A percentile compares a stretch with the other conserved stretches of the same genome.
phyloP scores from a whole-genome alignment of 2,113 vertebrate genomes.

The Eudyptes chrysolophus region DNA sequence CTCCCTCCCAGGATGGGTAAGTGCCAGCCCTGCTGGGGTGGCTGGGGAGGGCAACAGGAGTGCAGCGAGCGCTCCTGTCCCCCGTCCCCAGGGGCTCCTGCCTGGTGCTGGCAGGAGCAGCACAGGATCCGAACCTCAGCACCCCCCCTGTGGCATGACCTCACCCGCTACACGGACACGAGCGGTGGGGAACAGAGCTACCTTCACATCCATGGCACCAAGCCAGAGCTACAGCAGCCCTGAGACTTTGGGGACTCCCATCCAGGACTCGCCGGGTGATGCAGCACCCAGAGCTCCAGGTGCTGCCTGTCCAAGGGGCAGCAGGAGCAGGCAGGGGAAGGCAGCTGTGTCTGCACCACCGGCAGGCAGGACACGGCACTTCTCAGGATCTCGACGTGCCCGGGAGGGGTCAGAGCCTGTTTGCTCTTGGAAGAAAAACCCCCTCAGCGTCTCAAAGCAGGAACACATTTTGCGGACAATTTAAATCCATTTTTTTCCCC shows the following conservation, averaged over 20 bases:
- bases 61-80: background rate
- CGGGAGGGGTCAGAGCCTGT: background rate
- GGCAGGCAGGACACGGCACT: background rate
- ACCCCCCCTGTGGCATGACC: accelerated
- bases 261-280: accelerated
- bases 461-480: background rate
- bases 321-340: background rate
- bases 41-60: background rate
- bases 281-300: background rate
- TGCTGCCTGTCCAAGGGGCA: background rate
- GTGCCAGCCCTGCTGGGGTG: background rate
- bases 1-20: background rate
- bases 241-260: background rate
- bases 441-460: background rate
- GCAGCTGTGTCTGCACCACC: background rate
- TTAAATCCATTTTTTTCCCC: background rate
- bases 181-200: background rate
- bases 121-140: background rate
- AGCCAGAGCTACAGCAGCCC: background rate
- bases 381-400: background rate
- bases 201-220: background rate
- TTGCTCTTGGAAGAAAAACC: background rate
- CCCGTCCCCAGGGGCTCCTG: background rate
- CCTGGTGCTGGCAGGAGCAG: background rate
- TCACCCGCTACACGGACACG: accelerated